A percentile compares a stretch with the other conserved stretches of the same genome.
Conservation (phyloP, 2,888 invertebrate genomes). For the Cataglyphis rosenhaueri region DNA sequence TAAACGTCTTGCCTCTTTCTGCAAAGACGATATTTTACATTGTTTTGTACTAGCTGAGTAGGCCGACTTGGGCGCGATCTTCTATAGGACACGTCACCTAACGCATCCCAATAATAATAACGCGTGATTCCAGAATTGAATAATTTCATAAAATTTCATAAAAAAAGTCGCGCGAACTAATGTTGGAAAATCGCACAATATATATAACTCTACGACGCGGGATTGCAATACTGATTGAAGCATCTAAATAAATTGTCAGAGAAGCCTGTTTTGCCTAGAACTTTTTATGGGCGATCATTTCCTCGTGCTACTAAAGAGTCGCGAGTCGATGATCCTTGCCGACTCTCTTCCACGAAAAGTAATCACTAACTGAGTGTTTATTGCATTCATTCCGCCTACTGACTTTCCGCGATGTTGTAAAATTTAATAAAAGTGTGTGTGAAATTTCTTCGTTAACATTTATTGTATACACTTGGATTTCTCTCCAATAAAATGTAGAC, state of each 20-base stretch:
- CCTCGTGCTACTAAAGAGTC: constrained; percentile 47
- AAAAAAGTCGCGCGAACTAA: constrained; percentile 56
- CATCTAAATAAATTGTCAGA: constrained; percentile 77
- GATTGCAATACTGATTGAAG: constrained; percentile 42
- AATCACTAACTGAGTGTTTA: constrained; percentile 59
- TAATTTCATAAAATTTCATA: constrained; percentile 78
- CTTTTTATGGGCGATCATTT: constrained; percentile 68
- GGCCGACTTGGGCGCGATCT: constrained; percentile 18
- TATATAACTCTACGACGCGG: constrained; percentile 55
- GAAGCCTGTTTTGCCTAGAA: constrained; percentile 62
- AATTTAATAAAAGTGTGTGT: constrained; percentile 52
- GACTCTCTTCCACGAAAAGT: constrained; percentile 69
- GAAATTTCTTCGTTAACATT: constrained; percentile 44
- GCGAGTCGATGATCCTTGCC: constrained; percentile 59
- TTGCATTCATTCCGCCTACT: constrained; percentile 59
- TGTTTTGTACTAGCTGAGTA: constrained; percentile 37
- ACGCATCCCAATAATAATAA: constrained; percentile 65
- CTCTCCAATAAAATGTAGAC: background rate
- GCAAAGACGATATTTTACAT: constrained; percentile 70
- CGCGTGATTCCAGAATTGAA: constrained; percentile 72
- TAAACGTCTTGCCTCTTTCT: constrained; percentile 73
- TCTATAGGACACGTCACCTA: constrained; percentile 39
- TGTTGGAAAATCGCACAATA: constrained; percentile 57
- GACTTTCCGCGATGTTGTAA: constrained; percentile 48
- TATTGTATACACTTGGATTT: constrained; percentile 3